Evolutionary conservation across 2,113 vertebrate genomes (phyloP), one percentile per base, ranked within the genome.

Genomic region (Colius striatus): DNA sequence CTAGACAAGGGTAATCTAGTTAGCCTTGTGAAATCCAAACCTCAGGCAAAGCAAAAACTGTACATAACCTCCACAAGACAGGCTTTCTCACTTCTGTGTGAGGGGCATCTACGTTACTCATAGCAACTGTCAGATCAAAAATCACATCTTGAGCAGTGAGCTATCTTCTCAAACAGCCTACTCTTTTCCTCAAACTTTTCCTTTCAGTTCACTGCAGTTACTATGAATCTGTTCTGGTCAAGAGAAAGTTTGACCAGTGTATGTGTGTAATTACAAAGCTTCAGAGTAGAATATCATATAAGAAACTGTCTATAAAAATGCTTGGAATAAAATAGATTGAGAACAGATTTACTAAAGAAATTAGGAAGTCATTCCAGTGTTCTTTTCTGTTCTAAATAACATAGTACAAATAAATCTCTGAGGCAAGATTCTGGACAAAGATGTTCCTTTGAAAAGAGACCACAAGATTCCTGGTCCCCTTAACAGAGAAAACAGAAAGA

Each of bases 311-410:
- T 91, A 47, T 90, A 90, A 96, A 91, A 90, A 93, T 78, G 65
- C 79, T 86, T 74, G 68, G 73, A 94, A 72, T 92, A 95, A 94
- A 93, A 47, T 65, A 94, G 88, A 96, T 92, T 93, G 89, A 84
- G 80, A 96, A 84, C 92, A 96, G 94, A 93, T 89, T 94, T 96
- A 88, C 58, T 84, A 68, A 94, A 93, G 82, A 95, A 96, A 95
- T 92, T 93, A 94, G 85, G 75, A 97, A 96, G 95, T 89, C 65
- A 65, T 95, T 92, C 76, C 72, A 97, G 36, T 81, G n/a, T 65
- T 96, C 80, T 90, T 78, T 92, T 89, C 79, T 97, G 47, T 96
- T 95, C 83, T 93, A 87, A 97, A 96, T 92, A 94, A 79, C 68
- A 71, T 71, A 90, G 51, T 72, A 50, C 75, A 93, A 95, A 95